Conservation (phyloP, 2,797 vertebrate species). For the Siniperca obscura region DNA sequence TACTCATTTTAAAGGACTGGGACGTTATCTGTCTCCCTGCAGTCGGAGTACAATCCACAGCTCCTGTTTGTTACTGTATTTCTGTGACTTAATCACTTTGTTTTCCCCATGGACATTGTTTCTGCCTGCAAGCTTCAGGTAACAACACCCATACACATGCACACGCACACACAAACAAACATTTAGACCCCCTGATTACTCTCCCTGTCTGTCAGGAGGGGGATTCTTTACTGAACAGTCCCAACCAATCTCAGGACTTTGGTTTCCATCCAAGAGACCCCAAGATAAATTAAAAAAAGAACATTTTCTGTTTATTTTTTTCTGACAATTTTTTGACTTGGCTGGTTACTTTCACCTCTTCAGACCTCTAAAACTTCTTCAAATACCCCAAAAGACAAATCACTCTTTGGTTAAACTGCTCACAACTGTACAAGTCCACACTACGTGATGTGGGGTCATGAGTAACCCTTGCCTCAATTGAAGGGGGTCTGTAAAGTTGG, state of each 20-base stretch:
- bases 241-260: too few species aligned
- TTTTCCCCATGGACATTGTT: constrained; percentile 6
- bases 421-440: neutral
- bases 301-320: neutral
- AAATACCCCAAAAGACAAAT: neutral
- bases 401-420: neutral
- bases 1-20: neutral
- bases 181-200: constrained; percentile 16
- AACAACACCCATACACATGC: constrained; percentile 19
- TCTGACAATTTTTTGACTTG: neutral
- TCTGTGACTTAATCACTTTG: constrained; percentile 21
- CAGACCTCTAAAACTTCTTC: neutral
- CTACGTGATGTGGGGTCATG: neutral
- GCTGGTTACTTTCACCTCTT: neutral
- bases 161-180: constrained; percentile 32
- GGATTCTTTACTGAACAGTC: neutral
- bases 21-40: constrained; percentile 22
- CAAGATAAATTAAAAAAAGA: neutral
- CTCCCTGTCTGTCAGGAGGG: constrained; percentile 1
- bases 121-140: constrained; percentile 20
- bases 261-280: neutral
- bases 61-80: neutral
- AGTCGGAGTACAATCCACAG: neutral
- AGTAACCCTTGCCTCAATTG: too few species aligned
- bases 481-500: neutral